Evolutionary conservation across 1,140 invertebrate genomes (phyloP), one percentile per base, ranked within the genome.

Genomic region (Macrocentrus cingulum): DNA sequence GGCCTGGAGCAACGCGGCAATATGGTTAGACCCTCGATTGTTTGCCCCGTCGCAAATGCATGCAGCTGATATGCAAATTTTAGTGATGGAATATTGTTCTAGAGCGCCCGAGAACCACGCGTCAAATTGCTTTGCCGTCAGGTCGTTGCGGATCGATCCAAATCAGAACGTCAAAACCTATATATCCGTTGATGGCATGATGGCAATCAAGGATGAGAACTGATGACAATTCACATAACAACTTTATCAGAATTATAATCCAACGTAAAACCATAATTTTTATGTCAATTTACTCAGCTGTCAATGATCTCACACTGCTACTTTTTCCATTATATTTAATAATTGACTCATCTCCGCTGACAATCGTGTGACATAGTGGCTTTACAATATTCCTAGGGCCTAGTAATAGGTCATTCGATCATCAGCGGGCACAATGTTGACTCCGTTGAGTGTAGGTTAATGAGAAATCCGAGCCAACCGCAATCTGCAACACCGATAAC

Each of bases 401-500:
- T 9, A 39, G 7, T 11, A 15, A 8, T 8, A 39, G 7, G 36
- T 29, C 36, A 39, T 39, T 15, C 36, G 15, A 39, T 39, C 36
- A 39, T 39, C 36, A 11, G 13, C 15, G 13, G 36, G 13, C 36
- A 39, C n/a, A n/a, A n/a, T 39, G 36, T 39, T 39, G 36, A 39
- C 36, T 39, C 13, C 36, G 13, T 39, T 11, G 3, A 39, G 13
- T 39, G 36, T 39, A 13, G 13, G 13, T 39, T 39, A 39, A 39
- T 39, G 36, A 39, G 36, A 39, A 39, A 39, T 39, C 15, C 36
- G 36, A n/a, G 36, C 8, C 36, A 15, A 39, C 36, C 36, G 13
- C 36, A 39, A 8, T 39, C 36, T 39, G 13, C 36, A 39, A 39
- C 36, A 39, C 36, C 8, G 13, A 39, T 39, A 39, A 39, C 36